Base-by-base conservation (phyloP, 2,797 vertebrate species). In the Falco peregrinus region DNA sequence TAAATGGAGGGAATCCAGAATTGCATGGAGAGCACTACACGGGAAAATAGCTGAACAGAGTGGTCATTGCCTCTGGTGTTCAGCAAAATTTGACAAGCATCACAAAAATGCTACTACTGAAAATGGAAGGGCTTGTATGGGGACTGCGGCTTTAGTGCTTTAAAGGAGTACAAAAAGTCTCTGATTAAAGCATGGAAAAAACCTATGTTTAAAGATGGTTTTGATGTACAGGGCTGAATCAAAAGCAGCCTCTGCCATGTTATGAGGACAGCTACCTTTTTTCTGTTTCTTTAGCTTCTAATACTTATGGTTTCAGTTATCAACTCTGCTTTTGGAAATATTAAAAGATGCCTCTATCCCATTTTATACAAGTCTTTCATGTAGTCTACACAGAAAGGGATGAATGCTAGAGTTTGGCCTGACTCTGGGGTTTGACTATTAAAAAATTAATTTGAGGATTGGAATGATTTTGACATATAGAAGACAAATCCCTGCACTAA, bases 1-100 rank as follows among this genome's bases (percentile, higher is more conserved):
- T 84, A 90, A 94, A 84, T 70, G 70, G n/a, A 92, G 25, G n/a
- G 11, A 87, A 90, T 75, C 45, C 70, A 73, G 77, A 70, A 90
- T 14, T 56, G 25, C 16, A 7, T 59, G 31, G 51, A 81, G 80
- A 88, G n/a, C 51, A 50, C 39, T 76, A 39, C 47, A 39, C 12
- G 41, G 59, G 45, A 69, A 92, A 93, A 91, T 4, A 91, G 22
- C 74, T 65, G 35, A 82, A 77, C 4, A 33, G 68, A 78, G 63
- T 24, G 61, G 51, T 86, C 84, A 56, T 57, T 77, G 81, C 41
- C 67, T 5, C 20, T 3, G 11, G n/a, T 70, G 54, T 45, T 82
- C 16, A 5, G 70, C 67, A 87, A 84, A 93, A 88, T 39, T 74
- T 45, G 70, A 82, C 31, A 70, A 63, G 35, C 39, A 33, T 90